Evolutionary conservation across 2,113 vertebrate genomes (phyloP).

Genomic region (Siniperca chuatsi): DNA sequence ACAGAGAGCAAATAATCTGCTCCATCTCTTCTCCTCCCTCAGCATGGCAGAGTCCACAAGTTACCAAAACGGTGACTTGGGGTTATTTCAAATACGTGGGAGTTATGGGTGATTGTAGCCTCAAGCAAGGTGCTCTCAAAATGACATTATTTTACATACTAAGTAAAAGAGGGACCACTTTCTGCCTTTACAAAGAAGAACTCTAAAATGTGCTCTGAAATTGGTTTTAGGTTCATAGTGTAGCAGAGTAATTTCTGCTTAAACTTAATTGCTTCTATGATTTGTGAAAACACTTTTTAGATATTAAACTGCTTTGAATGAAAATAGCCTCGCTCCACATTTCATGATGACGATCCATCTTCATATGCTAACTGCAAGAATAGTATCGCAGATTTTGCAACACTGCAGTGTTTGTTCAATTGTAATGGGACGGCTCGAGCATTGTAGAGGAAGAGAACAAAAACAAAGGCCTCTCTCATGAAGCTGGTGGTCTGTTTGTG

Average conservation of each 20-base stretch:
- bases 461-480: slow-evolving; percentile 70
- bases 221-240: slow-evolving; percentile 38
- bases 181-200: slow-evolving; percentile 31
- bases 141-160: slow-evolving; percentile 29
- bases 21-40: slow-evolving; percentile 12
- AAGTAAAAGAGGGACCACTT: slow-evolving; percentile 22
- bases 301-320: slow-evolving; percentile 18
- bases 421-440: slow-evolving; percentile 11
- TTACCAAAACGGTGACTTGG: slow-evolving; percentile 27
- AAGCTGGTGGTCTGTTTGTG: slow-evolving; percentile 63
- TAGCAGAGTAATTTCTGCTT: slow-evolving; percentile 23
- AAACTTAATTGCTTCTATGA: slow-evolving; percentile 48
- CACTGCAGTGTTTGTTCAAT: slow-evolving; percentile 55
- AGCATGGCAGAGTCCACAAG: slow-evolving; percentile 8
- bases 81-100: slow-evolving; percentile 49
- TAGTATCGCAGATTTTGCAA: slow-evolving; percentile 29
- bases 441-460: slow-evolving; percentile 39
- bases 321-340: slow-evolving; percentile 30
- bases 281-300: slow-evolving; percentile 37
- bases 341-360: slow-evolving; percentile 34
- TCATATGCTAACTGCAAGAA: slow-evolving; percentile 28
- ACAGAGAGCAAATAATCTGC: slow-evolving; percentile 45
- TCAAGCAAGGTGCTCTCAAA: slow-evolving; percentile 44
- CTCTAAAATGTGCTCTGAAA: slow-evolving; percentile 34
- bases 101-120: slow-evolving; percentile 43